Base-by-base conservation (phyloP, 2,888 invertebrate species). In the Netelia fuscicornis region DNA sequence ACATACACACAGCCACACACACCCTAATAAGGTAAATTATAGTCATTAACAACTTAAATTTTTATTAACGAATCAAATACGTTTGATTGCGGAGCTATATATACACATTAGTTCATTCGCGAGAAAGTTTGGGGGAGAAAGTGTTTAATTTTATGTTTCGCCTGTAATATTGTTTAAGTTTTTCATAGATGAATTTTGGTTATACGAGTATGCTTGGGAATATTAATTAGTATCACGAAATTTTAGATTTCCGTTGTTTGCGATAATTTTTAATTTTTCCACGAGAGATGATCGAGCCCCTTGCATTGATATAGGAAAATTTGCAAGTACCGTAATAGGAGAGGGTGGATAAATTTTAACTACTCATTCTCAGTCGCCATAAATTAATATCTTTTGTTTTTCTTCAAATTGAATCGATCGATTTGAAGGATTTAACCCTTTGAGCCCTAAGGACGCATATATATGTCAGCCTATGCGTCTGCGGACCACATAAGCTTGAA, bases 181-280 rank as follows among this genome's bases (percentile, higher is more conserved):
- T 48, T 48, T 11, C 11, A 48, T 48, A 48, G 9, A 48, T 48
- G 48, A 11, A 13, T 10, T 48, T 48, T 48, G 11, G 37, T 71
- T 56, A 48, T 48, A 48, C 13, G 48, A 48, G 48, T 13, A 13
- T 48, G 48, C 48, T 48, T 48, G 48, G 13, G 13, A 48, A 48
- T 48, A 48, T 48, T 48, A 48, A 48, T 48, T 48, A 48, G 48
- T 48, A 48, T 48, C 48, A 2, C 48, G 48, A 48, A 13, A 13
- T 48, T 48, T 48, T 11, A 25, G 8, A 56, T 71, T 56, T 13
- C 2, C 37, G 56, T 37, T 3, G 70, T 54, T 54, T 30, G 30
- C 58, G 42, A 71, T 58, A 6, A 13, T 48, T 13, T 13, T 67
- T 30, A 30, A 67, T 78, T 60, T 72, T 67, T 74, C 78, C 65